Conservation (phyloP, 1,140 invertebrate species). For the Cotesia glomerata region DNA sequence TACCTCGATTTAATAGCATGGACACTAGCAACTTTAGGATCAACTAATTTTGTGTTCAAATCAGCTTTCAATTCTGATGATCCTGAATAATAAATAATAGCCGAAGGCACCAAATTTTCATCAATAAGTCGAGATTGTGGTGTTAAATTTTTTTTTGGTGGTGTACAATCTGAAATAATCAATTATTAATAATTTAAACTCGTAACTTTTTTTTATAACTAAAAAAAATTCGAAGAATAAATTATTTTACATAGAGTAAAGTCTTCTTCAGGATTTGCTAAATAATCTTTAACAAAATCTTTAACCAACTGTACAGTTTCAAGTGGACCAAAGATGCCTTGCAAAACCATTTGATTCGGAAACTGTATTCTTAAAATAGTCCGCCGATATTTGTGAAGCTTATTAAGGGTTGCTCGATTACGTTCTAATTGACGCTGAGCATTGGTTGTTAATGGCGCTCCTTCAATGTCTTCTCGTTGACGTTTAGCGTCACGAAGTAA, state of each 20-base stretch:
- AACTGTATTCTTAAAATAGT: constrained; percentile 82
- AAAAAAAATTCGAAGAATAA: too few relatives aligned
- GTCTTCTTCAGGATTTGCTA: constrained; percentile 66
- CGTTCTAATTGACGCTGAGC: constrained; percentile 68
- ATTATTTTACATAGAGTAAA: constrained; percentile 75
- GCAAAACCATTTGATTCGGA: constrained; percentile 79
- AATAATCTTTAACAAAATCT: constrained; percentile 73
- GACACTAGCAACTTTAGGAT: constrained; percentile 55
- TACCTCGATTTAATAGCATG: constrained; percentile 61
- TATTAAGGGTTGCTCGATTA: constrained; percentile 66
- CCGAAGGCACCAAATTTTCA: constrained; percentile 76
- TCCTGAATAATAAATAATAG: constrained; percentile 73
- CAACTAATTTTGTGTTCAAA: constrained; percentile 59
- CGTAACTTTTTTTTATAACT: too few relatives aligned
- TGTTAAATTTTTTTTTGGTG: constrained; percentile 73
- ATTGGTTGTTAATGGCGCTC: constrained; percentile 72
- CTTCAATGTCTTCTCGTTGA: constrained; percentile 67
- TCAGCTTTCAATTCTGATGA: constrained; percentile 56
- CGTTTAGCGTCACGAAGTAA: constrained; percentile 75
- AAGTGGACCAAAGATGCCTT: constrained; percentile 76
- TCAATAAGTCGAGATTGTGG: constrained; percentile 68
- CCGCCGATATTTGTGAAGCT: constrained; percentile 72
- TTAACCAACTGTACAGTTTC: constrained; percentile 73
- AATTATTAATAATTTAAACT: constrained; percentile 2
- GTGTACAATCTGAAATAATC: constrained; percentile 70